Evolutionary conservation across 2,797 vertebrate species (phyloP).

Genomic region (Sciurus vulgaris): DNA sequence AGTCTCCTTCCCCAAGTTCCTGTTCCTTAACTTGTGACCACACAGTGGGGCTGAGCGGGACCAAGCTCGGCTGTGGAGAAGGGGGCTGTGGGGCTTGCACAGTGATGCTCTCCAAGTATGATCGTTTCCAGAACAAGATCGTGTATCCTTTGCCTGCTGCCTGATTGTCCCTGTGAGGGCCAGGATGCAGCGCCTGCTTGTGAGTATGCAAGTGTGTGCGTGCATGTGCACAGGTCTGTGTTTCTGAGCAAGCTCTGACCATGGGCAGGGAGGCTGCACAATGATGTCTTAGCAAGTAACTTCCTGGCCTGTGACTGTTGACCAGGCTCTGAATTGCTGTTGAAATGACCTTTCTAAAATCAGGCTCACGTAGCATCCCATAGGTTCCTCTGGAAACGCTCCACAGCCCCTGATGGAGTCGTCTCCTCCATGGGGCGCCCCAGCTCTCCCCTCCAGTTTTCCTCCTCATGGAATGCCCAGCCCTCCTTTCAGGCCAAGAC

Average conservation of each 20-base stretch:
- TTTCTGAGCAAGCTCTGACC: not conserved
- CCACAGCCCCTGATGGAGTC: not conserved
- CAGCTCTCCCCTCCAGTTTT: not conserved
- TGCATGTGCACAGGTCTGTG: fast-evolving
- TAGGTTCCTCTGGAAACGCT: not conserved
- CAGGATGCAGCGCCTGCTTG: not conserved
- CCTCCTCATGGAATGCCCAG: not conserved
- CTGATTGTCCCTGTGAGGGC: too few relatives aligned
- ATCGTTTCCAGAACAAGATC: slow-evolving; percentile 88
- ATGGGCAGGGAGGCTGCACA: not conserved
- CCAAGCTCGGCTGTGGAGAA: slow-evolving; percentile 97
- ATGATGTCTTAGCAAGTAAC: not conserved
- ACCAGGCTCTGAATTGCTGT: not conserved
- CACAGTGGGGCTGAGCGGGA: slow-evolving; percentile 95
- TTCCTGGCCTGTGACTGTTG: not conserved
- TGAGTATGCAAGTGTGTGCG: not conserved
- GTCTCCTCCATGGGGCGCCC: not conserved
- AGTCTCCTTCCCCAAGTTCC: not conserved
- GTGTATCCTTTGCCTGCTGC: slow-evolving; percentile 92
- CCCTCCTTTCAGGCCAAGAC: not conserved
- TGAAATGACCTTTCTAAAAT: slow-evolving; percentile 14
- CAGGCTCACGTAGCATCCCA: too few relatives aligned
- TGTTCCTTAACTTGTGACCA: slow-evolving; percentile 88
- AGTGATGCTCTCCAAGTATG: slow-evolving; percentile 95
- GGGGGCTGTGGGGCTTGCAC: slow-evolving; percentile 98